Conservation (phyloP, 35 echinoderm and acorn worm species). For the Chiridota heheva region DNA sequence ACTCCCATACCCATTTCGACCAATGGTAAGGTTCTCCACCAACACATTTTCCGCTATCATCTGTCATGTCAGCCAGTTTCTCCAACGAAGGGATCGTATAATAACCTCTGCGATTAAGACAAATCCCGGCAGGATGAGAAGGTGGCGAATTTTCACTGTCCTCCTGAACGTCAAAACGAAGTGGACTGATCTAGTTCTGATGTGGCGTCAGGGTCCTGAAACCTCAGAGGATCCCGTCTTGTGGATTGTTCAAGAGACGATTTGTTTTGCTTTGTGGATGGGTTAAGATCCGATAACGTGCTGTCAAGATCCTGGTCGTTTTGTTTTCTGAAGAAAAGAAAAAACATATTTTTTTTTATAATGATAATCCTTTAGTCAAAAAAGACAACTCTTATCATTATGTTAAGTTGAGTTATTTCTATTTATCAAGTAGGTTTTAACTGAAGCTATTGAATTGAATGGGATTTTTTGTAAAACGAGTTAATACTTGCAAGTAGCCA, state of each 20-base stretch:
- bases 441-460: no score
- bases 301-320: conserved; percentile 85
- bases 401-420: no score
- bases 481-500: no score
- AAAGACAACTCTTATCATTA: background rate
- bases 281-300: conserved; percentile 78
- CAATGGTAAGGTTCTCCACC: conserved; percentile 81
- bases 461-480: no score
- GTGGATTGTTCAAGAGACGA: conserved; percentile 17
- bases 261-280: conserved; percentile 12
- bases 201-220: conserved; percentile 32
- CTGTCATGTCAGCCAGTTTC: conserved; percentile 64
- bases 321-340: conserved; percentile 33
- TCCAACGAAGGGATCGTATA: conserved; percentile 81
- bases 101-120: conserved; percentile 63
- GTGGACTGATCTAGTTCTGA: conserved; percentile 68
- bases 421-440: no score
- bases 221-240: background rate
- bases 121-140: conserved; percentile 71
- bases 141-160: conserved; percentile 67
- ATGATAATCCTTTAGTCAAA: background rate
- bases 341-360: background rate
- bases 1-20: conserved; percentile 82
- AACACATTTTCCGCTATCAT: conserved; percentile 46
- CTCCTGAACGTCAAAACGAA: conserved; percentile 3